Evolutionary conservation across 30 jellyfish, hydroid and myxozoan species (phyloP).

Genomic region (Hydractinia echinata): DNA sequence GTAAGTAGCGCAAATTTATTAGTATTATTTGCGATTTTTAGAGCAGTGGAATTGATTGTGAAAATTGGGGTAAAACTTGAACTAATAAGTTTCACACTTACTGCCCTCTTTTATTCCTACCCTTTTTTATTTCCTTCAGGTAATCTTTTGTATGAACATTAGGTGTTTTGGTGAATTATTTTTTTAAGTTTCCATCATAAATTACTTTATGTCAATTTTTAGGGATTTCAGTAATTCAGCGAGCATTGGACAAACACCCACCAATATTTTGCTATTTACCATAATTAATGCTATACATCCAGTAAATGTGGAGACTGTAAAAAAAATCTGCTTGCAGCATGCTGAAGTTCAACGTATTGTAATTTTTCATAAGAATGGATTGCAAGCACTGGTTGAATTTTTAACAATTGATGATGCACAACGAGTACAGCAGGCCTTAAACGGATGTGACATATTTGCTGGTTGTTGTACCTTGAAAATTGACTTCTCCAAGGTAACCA

Average conservation of each 20-base stretch:
- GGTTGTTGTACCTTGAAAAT: constrained; percentile 96
- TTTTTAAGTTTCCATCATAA: background rate
- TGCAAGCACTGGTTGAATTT: constrained; percentile 96
- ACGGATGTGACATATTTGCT: constrained; percentile 86
- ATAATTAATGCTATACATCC: constrained; percentile 97
- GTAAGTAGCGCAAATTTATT: too few species aligned
- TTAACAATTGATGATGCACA: constrained; percentile 86
- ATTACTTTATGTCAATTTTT: constrained; percentile 2
- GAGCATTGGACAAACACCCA: constrained; percentile 82
- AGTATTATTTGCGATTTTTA: too few species aligned
- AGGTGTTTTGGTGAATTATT: background rate
- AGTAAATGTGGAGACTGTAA: constrained; percentile 86
- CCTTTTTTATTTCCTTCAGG: too few species aligned
- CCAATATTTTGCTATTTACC: constrained; percentile 85
- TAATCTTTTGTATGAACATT: too few species aligned
- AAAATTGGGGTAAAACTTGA: too few species aligned
- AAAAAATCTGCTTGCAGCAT: constrained; percentile 70
- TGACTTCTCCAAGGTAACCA: constrained; percentile 88
- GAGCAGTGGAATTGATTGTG: too few species aligned
- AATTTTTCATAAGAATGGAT: constrained; percentile 95
- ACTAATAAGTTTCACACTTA: too few species aligned
- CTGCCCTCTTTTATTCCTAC: too few species aligned
- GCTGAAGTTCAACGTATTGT: constrained; percentile 96
- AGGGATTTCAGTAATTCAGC: constrained; percentile 89
- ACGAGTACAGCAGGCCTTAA: constrained; percentile 56